phyloP scores from a whole-genome alignment of 2,888 invertebrate genomes.

The Drosophila gaucha region DNA sequence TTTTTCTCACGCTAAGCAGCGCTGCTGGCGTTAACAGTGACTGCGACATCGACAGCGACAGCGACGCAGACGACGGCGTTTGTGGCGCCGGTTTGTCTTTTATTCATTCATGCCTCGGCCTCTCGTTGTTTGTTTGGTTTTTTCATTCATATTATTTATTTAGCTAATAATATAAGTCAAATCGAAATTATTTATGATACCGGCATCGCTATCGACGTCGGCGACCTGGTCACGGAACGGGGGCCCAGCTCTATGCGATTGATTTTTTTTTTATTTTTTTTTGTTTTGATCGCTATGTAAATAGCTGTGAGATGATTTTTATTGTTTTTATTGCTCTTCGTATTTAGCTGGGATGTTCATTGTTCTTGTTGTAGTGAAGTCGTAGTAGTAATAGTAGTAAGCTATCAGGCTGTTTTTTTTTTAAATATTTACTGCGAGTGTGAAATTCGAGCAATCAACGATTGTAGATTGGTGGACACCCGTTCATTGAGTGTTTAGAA shows the following conservation, averaged over 20 bases:
- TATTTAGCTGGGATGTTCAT: constrained; percentile 41
- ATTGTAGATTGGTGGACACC: constrained; percentile 12
- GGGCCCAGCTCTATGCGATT: constrained; percentile 33
- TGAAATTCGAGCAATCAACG: constrained; percentile 34
- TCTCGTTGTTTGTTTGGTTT: constrained; percentile 51
- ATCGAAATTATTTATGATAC: constrained; percentile 77
- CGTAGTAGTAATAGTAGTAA: constrained; percentile 7
- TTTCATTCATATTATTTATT: constrained; percentile 72
- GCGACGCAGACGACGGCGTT: constrained; percentile 29
- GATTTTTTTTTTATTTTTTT: constrained; percentile 24
- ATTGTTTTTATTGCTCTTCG: constrained; percentile 53
- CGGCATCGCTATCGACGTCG: constrained; percentile 48
- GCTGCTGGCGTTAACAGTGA: constrained; percentile 36
- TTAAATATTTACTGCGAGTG: constrained; percentile 20
- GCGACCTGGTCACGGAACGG: constrained; percentile 48
- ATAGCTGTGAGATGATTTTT: constrained; percentile 68
- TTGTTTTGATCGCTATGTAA: constrained; percentile 75
- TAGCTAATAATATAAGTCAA: constrained; percentile 78
- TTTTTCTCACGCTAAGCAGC: constrained; percentile 75
- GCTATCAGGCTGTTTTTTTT: constrained; percentile 35
- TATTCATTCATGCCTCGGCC: constrained; percentile 67
- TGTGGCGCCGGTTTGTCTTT: constrained; percentile 71
- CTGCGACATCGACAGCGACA: neutral
- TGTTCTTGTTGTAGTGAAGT: neutral
- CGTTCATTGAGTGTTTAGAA: neutral